Evolutionary conservation across 2,113 vertebrate genomes (phyloP).

Genomic region (Xenotilapia caudafasciata): DNA sequence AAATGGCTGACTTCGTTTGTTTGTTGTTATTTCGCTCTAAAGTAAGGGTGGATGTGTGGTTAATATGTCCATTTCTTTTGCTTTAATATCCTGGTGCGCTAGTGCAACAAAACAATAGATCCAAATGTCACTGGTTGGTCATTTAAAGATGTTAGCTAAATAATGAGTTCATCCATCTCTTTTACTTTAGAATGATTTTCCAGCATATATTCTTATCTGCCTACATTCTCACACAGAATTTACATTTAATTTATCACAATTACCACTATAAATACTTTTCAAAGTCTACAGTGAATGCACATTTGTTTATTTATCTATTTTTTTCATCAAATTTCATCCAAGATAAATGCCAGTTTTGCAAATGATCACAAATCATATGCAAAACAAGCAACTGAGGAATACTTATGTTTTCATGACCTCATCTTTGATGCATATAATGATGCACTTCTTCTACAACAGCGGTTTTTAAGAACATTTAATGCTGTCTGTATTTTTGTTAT

Average conservation of each 20-base stretch:
- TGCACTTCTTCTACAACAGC: not conserved
- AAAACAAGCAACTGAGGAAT: not conserved
- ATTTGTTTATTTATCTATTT: not conserved
- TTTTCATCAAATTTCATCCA: not conserved
- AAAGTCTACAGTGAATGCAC: not conserved
- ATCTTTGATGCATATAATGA: not conserved
- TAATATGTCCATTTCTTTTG: not conserved
- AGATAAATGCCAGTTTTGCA: not conserved
- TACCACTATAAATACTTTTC: not conserved
- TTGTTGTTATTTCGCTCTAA: not conserved
- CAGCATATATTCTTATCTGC: not conserved
- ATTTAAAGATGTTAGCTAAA: not conserved
- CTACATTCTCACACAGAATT: not conserved
- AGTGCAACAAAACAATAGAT: not conserved
- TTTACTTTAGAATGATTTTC: not conserved
- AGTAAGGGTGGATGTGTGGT: not conserved
- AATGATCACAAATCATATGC: not conserved
- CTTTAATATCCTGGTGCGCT: not conserved
- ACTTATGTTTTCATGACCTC: not conserved
- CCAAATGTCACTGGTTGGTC: not conserved
- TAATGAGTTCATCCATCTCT: not conserved
- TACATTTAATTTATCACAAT: conserved; percentile 18
- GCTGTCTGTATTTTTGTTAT: not conserved
- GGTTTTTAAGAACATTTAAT: not conserved
- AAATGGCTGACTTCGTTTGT: not conserved